These are phyloP conservation scores for Suricata suricatta DNA, from an alignment of 2,113 vertebrate genomes.

Conservation along the genomic window DNA sequence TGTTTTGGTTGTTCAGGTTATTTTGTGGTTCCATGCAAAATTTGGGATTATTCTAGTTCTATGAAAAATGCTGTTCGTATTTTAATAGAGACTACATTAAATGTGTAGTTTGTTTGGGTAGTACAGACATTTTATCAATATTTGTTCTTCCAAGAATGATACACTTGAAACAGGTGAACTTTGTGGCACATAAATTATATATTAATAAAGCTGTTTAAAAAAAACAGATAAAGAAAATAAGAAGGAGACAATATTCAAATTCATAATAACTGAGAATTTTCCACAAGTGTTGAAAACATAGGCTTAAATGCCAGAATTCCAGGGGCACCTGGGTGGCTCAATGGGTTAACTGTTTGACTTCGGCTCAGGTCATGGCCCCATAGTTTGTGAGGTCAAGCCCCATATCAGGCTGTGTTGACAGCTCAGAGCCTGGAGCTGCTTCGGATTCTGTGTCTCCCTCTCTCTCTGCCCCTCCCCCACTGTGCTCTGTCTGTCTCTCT, in stretches of 20 bases:
- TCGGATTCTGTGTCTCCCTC: too few relatives aligned
- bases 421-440: too few relatives aligned
- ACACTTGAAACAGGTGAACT: not conserved
- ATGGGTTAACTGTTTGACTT: too few relatives aligned
- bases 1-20: not conserved
- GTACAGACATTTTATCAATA: not conserved
- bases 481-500: too few relatives aligned
- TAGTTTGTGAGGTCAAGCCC: too few relatives aligned
- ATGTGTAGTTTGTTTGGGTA: not conserved
- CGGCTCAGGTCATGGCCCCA: too few relatives aligned
- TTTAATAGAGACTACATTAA: not conserved
- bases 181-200: not conserved
- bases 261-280: not conserved
- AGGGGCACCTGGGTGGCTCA: not conserved
- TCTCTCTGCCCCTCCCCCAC: too few relatives aligned
- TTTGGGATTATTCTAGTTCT: not conserved
- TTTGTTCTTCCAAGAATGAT: not conserved
- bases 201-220: not conserved
- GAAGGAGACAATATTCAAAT: not conserved
- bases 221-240: not conserved
- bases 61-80: not conserved
- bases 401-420: too few relatives aligned
- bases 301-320: not conserved
- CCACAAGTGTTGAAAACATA: not conserved
- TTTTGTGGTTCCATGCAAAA: not conserved